Base-by-base conservation (phyloP, 92 coral and sea anemone species). In the Phymanthus crucifer region DNA sequence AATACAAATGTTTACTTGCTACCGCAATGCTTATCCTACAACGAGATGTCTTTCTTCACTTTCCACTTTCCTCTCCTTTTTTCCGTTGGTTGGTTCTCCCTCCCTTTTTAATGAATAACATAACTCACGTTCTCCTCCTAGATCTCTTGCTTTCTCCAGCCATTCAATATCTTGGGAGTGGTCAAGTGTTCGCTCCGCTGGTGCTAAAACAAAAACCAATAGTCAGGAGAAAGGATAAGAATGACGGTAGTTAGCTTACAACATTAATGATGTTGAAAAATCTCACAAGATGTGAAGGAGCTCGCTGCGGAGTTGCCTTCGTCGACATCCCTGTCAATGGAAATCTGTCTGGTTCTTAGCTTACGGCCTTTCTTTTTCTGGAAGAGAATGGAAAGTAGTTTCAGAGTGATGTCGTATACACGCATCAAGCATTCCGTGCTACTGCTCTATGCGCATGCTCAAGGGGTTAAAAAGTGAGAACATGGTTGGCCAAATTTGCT, bases 91-190 rank as follows among this genome's bases (percentile, higher is more conserved):
- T n/a, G n/a, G n/a, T n/a, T n/a, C n/a, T n/a, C n/a, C n/a, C n/a
- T n/a, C n/a, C n/a, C n/a, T n/a, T n/a, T n/a, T n/a, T n/a, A n/a
- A n/a, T 27, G 1, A n/a, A 21, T 21, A 10, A n/a, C 11, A n/a
- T 27, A 27, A 64, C 88, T 84, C 75, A 93, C 97, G 92, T 85
- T 80, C 91, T 75, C 97, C 97, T 37, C 92, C 94, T 3, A 87
- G 66, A 74, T 87, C 84, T 47, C 93, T 87, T 27, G 91, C 75
- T 71, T 90, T 90, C 57, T 93, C 91, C 0, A 93, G 92, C 54
- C 89, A 70, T 61, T 87, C 85, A 17, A 93, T 85, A 37, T 93
- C 97, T 66, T 93, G 89, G 1, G 81, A 82, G 29, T 84, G 90
- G 32, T 90, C 94, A 77, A 93, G 68, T n/a, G 64, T 3, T 31